Base-by-base conservation (phyloP, 2,113 vertebrate species). In the Cephalopholis sonnerati region DNA sequence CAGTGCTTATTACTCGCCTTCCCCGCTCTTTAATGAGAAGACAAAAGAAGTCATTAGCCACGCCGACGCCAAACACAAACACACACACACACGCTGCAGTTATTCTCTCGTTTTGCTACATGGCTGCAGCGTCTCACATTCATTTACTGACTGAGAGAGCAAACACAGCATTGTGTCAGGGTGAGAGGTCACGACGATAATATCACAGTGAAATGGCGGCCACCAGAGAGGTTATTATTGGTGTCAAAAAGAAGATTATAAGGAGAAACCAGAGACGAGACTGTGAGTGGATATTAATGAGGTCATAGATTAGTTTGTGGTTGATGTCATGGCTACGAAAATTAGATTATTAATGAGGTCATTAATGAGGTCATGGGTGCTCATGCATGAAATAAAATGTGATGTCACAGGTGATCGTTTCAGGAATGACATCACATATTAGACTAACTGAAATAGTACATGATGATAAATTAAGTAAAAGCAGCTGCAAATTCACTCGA, bases 11-110 rank as follows among this genome's bases (percentile, higher is more conserved):
- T 63, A 73, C 73, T 87, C 53, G 39, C 36, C 70, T n/a, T 53
- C 29, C 48, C 7, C 17, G 48, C 3, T 83, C 83, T 76, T 88
- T 90, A 84, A 89, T 69, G 73, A 91, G 61, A 29, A 85, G 81
- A 92, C 89, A 91, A 91, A 89, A 77, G 76, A 78, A 85, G 18
- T 83, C 80, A 87, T 89, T 89, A 90, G 77, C 25, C 32, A 41
- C 32, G 18, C 39, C 29, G 8, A 81, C 54, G 39, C 25, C 55
- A 75, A 69, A 78, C 70, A 83, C n/a, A 72, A 75, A 75, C 83
- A 78, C 59, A 69, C 50, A 41, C 39, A 50, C 48, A 36, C 58
- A 16, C 46, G 18, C 48, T 15, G 48, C 27, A 44, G 69, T 90
- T 82, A 85, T 87, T 68, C 39, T 71, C 55, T 55, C 4, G 16